Evolutionary conservation across 2,888 invertebrate species (phyloP), one percentile per base, ranked within the genome.

Genomic region (Eulithis testata): DNA sequence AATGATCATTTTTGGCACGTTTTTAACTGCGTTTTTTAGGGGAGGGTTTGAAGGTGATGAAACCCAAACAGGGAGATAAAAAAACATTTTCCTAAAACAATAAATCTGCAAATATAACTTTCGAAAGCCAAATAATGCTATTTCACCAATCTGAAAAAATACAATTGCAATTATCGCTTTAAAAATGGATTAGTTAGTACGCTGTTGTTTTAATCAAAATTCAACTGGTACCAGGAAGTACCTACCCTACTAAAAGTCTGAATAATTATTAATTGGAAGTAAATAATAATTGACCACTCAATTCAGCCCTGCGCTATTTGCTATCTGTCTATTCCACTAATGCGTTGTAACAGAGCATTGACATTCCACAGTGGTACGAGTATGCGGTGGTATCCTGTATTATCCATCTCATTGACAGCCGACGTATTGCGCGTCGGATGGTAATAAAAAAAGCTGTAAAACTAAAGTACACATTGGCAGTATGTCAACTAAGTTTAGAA

Each of bases 301-400:
- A 77, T 85, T 58, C 86, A 73, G 57, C 79, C 82, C 87, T 80
- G 83, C 56, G 51, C 65, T 87, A 82, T 89, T 87, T 87, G 83
- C 83, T 76, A 78, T 81, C 81, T 78, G 83, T 87, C 88, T 90
- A 89, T 87, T 82, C 77, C 83, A 82, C 85, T 90, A 91, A 90
- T 90, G 87, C 85, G 79, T 79, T 80, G 84, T 82, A 82, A 80
- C 81, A 76, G 77, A 74, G 77, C 85, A 90, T 90, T 89, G 88
- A 86, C 89, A 90, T 90, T 90, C 88, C 76, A 79, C 80, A 57
- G 60, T 63, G 14, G 63, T 45, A 49, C 63, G 45, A 56, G 44
- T 52, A 63, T 61, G 40, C 9, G 6, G 9, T 40, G 40, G 9
- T 40, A 8, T 8, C 9, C 40, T 8, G 3, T 8, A 21, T 21